Conservation (phyloP, 2,888 invertebrate genomes). For the Melanchra persicariae region DNA sequence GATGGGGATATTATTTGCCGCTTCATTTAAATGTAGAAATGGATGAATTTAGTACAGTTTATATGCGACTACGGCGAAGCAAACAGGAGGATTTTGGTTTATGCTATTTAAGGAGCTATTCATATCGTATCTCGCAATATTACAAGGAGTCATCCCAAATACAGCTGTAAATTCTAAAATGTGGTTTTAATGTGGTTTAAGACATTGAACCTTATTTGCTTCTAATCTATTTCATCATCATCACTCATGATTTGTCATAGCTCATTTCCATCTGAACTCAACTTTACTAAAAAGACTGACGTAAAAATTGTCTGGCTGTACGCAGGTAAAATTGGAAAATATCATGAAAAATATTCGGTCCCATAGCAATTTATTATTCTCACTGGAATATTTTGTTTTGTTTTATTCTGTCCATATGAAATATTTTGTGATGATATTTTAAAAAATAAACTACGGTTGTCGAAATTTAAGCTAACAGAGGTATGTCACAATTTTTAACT, state of each 20-base stretch:
- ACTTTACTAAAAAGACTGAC: slow-evolving; percentile 1
- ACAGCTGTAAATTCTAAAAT: not conserved
- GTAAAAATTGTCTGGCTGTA: not conserved
- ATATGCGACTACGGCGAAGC: no score
- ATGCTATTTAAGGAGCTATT: no score
- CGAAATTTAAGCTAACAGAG: not conserved
- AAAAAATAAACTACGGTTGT: not conserved
- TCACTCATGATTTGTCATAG: not conserved
- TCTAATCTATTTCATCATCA: no score
- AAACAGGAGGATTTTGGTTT: no score
- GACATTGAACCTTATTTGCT: no score
- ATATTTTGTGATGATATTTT: not conserved
- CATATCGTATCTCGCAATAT: not conserved
- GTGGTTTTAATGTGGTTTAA: no score
- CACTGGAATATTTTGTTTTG: slow-evolving; percentile 16
- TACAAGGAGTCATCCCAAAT: not conserved
- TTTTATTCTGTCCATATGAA: slow-evolving; percentile 3
- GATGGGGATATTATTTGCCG: not conserved
- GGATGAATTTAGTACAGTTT: no score
- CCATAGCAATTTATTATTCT: slow-evolving; percentile 17
- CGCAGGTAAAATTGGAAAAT: slow-evolving; percentile 33
- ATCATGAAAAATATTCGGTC: slow-evolving; percentile 20
- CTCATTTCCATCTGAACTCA: not conserved
- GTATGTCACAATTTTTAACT: not conserved
- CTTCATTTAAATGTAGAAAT: not conserved